Conservation (phyloP, 2,888 invertebrate genomes). For the Drosophila colorata region DNA sequence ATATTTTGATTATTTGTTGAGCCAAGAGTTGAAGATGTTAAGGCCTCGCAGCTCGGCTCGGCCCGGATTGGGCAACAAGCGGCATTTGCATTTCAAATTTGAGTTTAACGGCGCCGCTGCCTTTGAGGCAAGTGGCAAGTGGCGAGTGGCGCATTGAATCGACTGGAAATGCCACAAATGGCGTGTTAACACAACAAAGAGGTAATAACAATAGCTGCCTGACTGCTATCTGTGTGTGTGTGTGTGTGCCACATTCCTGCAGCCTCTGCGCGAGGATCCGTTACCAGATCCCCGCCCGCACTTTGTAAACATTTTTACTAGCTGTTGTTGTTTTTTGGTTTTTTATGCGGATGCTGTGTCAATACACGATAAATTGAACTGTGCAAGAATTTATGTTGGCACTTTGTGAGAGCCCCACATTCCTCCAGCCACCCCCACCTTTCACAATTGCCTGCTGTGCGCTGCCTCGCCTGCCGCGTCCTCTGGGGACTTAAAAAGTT, state of each 20-base stretch:
- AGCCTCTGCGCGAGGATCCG: constrained; percentile 34
- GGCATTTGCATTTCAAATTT: constrained; percentile 76
- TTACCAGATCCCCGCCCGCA: constrained; percentile 35
- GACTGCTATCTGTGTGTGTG: constrained; percentile 32
- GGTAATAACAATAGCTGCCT: constrained; percentile 73
- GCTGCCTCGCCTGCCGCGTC: constrained; percentile 10
- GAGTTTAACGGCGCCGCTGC: constrained; percentile 45
- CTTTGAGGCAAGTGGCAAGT: constrained; percentile 12
- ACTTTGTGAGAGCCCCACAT: constrained; percentile 59
- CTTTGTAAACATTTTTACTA: constrained; percentile 76
- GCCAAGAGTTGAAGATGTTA: constrained; percentile 62
- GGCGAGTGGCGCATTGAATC: constrained; percentile 46
- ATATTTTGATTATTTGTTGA: constrained; percentile 73
- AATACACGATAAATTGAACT: constrained; percentile 79
- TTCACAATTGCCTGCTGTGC: constrained; percentile 48
- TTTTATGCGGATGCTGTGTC: constrained; percentile 66
- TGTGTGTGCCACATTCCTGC: constrained; percentile 35
- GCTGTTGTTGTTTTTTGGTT: constrained; percentile 13
- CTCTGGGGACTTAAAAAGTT: constrained; percentile 75
- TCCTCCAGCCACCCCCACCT: constrained; percentile 2
- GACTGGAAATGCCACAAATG: constrained; percentile 75
- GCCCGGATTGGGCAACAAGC: background rate
- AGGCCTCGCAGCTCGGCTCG: constrained; percentile 19
- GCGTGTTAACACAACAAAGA: constrained; percentile 79
- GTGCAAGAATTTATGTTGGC: constrained; percentile 75